phyloP scores from a whole-genome alignment of 2,888 invertebrate species.

The Mechanitis mazaeus region DNA sequence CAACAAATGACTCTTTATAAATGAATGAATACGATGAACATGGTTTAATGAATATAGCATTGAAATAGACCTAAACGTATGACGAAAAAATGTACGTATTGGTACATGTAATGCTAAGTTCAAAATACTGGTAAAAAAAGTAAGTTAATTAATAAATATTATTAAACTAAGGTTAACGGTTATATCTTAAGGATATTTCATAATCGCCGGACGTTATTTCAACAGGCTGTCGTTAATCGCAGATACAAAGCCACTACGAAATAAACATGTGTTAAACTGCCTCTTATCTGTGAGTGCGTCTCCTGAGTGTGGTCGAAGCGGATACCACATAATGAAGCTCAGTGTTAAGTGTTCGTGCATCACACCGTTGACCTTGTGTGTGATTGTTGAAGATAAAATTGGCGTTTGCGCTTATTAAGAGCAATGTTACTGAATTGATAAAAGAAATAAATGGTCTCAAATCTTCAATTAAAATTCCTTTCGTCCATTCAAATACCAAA shows the following conservation, averaged over 20 bases:
- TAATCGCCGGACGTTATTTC: slow-evolving; percentile 39
- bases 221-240: slow-evolving; percentile 23
- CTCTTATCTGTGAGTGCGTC: slow-evolving; percentile 25
- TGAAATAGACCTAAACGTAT: slow-evolving; percentile 53
- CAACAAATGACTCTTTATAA: slow-evolving; percentile 40
- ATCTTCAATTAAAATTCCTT: too few species aligned
- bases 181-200: slow-evolving; percentile 35
- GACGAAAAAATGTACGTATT: slow-evolving; percentile 20
- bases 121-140: neutral
- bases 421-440: neutral
- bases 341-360: slow-evolving; percentile 13
- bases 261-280: slow-evolving; percentile 28
- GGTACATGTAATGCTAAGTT: neutral
- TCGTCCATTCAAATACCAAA: too few species aligned
- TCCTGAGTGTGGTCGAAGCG: slow-evolving; percentile 22
- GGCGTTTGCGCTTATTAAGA: neutral
- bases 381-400: slow-evolving; percentile 17
- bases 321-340: slow-evolving; percentile 20
- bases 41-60: slow-evolving; percentile 50
- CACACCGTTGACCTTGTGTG: slow-evolving; percentile 27
- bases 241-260: slow-evolving; percentile 23
- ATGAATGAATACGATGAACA: slow-evolving; percentile 35
- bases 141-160: neutral
- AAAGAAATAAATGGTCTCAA: too few species aligned
- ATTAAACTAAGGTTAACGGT: neutral